Evolutionary conservation across 37 sponge, comb jelly and placozoan species (phyloP).

Genomic region (Petrosia ficiformis): DNA sequence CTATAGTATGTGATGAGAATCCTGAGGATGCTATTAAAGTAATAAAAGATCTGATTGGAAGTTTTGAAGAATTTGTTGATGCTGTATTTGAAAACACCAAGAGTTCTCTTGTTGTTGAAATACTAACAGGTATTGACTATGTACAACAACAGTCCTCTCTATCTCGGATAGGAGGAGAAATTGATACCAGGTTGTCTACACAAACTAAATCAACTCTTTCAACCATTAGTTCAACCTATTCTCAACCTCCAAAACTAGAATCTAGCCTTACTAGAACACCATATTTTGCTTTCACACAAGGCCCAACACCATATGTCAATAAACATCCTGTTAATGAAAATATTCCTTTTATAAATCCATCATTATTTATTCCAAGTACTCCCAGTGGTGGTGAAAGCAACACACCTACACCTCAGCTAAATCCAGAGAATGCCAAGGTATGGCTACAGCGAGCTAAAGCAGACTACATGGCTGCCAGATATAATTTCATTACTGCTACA

Average conservation of each 20-base stretch:
- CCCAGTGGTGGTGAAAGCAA: no score
- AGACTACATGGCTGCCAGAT: conserved; percentile 34
- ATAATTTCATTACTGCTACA: not conserved
- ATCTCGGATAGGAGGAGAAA: no score
- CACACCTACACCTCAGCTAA: conserved; percentile 19
- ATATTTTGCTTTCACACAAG: not conserved
- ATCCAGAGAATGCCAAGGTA: conserved; percentile 1
- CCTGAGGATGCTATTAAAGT: no score
- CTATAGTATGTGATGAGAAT: no score
- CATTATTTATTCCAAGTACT: not conserved
- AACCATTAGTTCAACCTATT: no score
- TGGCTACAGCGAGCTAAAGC: conserved; percentile 56
- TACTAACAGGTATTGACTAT: not conserved
- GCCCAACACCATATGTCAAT: not conserved
- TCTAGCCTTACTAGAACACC: not conserved
- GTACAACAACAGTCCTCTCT: not conserved
- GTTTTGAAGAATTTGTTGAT: not conserved
- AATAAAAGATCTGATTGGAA: not conserved
- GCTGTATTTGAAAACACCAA: not conserved
- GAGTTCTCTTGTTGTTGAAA: not conserved
- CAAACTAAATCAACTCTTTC: no score
- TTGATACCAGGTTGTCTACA: no score
- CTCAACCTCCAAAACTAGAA: not conserved
- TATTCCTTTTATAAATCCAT: not conserved
- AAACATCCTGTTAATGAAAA: not conserved